Evolutionary conservation across 2,888 invertebrate genomes (phyloP).

Genomic region (Scaptomyza caliginosa): DNA sequence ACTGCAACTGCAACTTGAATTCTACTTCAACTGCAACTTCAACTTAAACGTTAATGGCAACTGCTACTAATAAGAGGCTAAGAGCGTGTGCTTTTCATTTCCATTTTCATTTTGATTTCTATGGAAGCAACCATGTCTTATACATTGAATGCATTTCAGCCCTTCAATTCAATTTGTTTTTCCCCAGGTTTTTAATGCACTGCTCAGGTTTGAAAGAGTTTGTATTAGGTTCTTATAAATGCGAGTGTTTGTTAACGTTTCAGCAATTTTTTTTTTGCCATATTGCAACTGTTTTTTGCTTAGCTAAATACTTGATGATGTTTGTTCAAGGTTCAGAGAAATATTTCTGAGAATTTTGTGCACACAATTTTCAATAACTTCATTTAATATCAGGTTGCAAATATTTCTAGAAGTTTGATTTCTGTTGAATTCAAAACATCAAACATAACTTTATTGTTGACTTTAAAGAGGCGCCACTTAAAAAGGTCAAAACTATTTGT

Average conservation of each 20-base stretch:
- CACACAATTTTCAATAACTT: not conserved
- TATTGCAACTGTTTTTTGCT: not conserved
- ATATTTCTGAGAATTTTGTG: not conserved
- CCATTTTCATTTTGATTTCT: not conserved
- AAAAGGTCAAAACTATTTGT: constrained; percentile 11
- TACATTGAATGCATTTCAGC: constrained; percentile 23
- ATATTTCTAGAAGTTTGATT: not conserved
- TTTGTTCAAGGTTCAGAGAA: not conserved
- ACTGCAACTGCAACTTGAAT: not conserved
- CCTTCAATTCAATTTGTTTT: constrained; percentile 22
- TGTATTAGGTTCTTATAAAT: too few relatives aligned
- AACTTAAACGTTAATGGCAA: not conserved
- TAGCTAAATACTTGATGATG: not conserved
- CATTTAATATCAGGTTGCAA: not conserved
- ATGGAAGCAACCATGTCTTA: constrained; percentile 68
- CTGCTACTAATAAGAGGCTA: constrained; percentile 41
- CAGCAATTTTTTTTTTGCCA: too few relatives aligned
- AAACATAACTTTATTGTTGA: not conserved
- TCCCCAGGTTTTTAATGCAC: not conserved
- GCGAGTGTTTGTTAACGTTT: too few relatives aligned
- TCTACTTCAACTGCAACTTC: constrained; percentile 8
- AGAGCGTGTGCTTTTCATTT: constrained; percentile 13
- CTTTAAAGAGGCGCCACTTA: not conserved
- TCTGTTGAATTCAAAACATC: not conserved
- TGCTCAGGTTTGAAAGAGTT: not conserved